Conservation (phyloP, 2,888 invertebrate genomes). For the Stenurella melanura region DNA sequence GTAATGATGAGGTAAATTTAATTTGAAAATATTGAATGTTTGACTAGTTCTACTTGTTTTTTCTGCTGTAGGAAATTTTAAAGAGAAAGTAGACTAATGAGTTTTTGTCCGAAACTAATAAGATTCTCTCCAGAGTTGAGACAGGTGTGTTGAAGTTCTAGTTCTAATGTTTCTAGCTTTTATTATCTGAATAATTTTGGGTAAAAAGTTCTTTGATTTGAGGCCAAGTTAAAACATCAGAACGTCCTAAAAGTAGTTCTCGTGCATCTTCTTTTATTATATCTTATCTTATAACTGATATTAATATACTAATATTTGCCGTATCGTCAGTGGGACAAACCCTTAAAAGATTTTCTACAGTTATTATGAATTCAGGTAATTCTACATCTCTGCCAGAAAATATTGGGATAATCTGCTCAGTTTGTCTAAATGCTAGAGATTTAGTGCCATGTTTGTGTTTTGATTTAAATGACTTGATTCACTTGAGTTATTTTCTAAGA, state of each 20-base stretch:
- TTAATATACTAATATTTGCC: conserved; percentile 7
- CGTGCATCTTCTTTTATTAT: conserved; percentile 16
- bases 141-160: conserved; percentile 10
- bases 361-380: conserved; percentile 3
- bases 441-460: conserved; percentile 16
- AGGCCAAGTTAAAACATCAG: conserved; percentile 16
- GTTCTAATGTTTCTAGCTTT: conserved; percentile 14
- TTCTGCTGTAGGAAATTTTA: background rate
- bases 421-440: conserved; percentile 11
- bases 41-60: conserved; percentile 11
- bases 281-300: conserved; percentile 1
- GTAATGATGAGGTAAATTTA: conserved; percentile 13
- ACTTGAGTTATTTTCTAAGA: conserved; percentile 5
- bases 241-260: conserved; percentile 17
- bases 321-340: conserved; percentile 2
- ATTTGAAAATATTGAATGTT: conserved; percentile 13
- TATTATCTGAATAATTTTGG: conserved; percentile 6
- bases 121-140: conserved; percentile 10
- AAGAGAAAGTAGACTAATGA: background rate
- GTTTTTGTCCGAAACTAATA: conserved; percentile 9
- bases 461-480: conserved; percentile 11
- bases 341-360: conserved; percentile 14
- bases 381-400: conserved; percentile 5
- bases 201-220: conserved; percentile 15
- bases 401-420: conserved; percentile 12